Conservation (phyloP, 2,888 invertebrate species). For the Nasonovia ribisnigri region DNA sequence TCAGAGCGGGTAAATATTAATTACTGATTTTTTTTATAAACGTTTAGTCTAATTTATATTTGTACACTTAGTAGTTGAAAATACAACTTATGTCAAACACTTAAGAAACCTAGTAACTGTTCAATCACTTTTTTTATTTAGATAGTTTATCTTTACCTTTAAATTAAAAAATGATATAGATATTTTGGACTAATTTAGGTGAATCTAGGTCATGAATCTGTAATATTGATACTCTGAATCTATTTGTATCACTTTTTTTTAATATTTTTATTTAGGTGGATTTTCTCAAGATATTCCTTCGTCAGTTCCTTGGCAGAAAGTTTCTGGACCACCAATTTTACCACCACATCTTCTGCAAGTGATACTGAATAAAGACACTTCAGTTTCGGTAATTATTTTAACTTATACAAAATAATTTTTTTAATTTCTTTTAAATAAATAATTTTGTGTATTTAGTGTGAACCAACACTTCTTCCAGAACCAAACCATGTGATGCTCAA, state of each 20-base stretch:
- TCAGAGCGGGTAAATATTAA: neutral
- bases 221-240: neutral
- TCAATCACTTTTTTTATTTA: neutral
- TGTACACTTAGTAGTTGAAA: neutral
- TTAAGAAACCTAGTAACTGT: neutral
- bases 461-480: slow-evolving; percentile 98
- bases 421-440: neutral
- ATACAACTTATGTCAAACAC: neutral
- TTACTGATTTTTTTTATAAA: neutral
- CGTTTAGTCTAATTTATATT: neutral
- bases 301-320: slow-evolving; percentile 92
- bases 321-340: slow-evolving; percentile 93
- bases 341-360: slow-evolving; percentile 99
- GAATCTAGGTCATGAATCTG: too few relatives aligned
- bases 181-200: neutral
- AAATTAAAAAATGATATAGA: neutral
- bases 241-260: neutral
- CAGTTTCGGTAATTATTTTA: slow-evolving; percentile 81
- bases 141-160: too few relatives aligned
- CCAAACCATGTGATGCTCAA: slow-evolving; percentile 99
- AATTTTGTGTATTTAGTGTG: slow-evolving; percentile 78
- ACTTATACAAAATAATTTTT: slow-evolving; percentile 25
- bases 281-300: slow-evolving; percentile 86
- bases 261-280: slow-evolving; percentile 70
- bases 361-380: slow-evolving; percentile 98